Evolutionary conservation across 1,140 invertebrate species (phyloP), one percentile per base, ranked within the genome.

Genomic region (Calephelis nemesis): DNA sequence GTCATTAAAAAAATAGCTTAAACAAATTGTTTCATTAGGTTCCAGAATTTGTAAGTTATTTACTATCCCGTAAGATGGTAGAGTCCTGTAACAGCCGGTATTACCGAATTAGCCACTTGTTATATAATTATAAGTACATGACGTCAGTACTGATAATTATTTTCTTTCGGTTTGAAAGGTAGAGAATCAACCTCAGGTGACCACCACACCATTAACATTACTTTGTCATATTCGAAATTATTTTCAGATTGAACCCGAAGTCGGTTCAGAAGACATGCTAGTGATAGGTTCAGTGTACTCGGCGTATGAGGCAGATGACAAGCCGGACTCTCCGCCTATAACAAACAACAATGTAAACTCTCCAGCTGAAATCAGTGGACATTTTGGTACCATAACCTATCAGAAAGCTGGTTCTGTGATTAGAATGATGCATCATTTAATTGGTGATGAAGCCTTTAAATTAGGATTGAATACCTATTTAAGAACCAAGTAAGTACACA

Each of bases 401-500:
- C 93, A 93, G 67, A 95, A 95, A 84, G 94, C 93, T 52, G 95
- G 93, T 6, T 93, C 94, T 1, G 91, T 97, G 7, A 94, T 97
- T 12, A 89, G 96, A 60, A 97, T 97, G 96, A 94, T 96, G 78
- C 92, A 94, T 69, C 93, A 95, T 77, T 93, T 95, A 50, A 85
- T 97, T 15, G 95, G 95, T 6, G 86, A 94, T 63, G 87, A 92
- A 0, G 93, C 92, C 5, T 97, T 97, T 78, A 88, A 91, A 76
- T 83, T 83, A 65, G 95, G 94, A 7, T 78, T 96, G n/a, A 89
- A 92, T 47, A 60, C 79, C 6, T 95, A 95, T 75, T 79, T 95
- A 1, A 80, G 58, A 12, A 50, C 68, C 1, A 84, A 87, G 85
- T 87, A 72, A 84, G 81, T 79, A 60, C 60, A 30, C 30, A 30